These are phyloP conservation scores for Daktulosphaira vitifoliae DNA, from an alignment of 1,140 invertebrate species.

Conservation along the genomic window DNA sequence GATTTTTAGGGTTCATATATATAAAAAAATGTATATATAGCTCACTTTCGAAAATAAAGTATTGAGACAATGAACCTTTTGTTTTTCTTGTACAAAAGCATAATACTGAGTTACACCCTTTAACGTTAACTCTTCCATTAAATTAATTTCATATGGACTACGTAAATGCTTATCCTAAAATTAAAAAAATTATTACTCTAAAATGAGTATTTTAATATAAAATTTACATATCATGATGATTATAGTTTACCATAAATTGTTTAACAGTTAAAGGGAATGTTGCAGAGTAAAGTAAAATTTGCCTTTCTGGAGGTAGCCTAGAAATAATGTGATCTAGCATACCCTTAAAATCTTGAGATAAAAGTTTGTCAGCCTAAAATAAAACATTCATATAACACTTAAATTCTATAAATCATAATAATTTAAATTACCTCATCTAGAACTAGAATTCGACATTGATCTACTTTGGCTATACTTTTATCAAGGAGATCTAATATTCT, in stretches of 20 bases:
- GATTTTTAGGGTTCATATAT: no score
- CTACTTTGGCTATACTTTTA: conserved; percentile 93
- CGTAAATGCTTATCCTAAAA: conserved; percentile 80
- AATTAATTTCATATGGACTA: conserved; percentile 97
- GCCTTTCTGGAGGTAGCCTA: conserved; percentile 84
- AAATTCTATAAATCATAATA: not conserved
- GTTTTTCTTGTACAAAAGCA: conserved; percentile 99
- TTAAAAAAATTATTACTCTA: not conserved
- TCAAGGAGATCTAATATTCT: conserved; percentile 99
- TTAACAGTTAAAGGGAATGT: conserved; percentile 99
- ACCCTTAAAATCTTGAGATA: conserved; percentile 98
- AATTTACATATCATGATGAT: not conserved
- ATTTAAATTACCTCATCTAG: conserved; percentile 66
- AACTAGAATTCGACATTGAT: conserved; percentile 92
- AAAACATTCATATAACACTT: no score
- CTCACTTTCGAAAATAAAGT: conserved; percentile 96
- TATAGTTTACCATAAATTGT: conserved; percentile 72
- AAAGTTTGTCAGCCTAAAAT: conserved; percentile 82
- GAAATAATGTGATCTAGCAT: conserved; percentile 96
- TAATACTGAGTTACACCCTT: conserved; percentile 99
- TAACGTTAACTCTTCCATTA: conserved; percentile 98
- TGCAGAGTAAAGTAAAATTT: conserved; percentile 97
- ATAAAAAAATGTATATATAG: no score
- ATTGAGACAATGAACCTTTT: conserved; percentile 99
- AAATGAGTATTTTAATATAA: not conserved